phyloP scores from a whole-genome alignment of 2,113 vertebrate species.

The Pristiophorus japonicus region DNA sequence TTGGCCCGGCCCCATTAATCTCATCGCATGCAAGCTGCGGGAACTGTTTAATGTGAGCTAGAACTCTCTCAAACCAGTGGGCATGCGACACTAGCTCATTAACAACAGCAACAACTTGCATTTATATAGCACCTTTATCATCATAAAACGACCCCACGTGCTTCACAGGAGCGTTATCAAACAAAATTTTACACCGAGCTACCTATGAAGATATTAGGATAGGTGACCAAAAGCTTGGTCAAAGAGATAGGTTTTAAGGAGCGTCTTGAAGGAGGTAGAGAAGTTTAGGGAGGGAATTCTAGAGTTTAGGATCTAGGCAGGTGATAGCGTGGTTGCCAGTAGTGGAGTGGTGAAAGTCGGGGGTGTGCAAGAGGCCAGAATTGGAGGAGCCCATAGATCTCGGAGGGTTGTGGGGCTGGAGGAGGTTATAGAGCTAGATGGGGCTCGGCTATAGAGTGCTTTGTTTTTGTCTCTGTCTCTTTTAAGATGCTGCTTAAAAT shows the following conservation, averaged over 20 bases:
- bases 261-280: background rate
- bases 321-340: background rate
- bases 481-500: too few relatives aligned
- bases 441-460: too few relatives aligned
- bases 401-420: background rate
- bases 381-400: background rate
- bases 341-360: background rate
- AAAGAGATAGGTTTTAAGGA: background rate
- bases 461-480: too few relatives aligned
- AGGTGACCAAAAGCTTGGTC: background rate
- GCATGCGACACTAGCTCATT: background rate
- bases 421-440: background rate
- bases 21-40: background rate
- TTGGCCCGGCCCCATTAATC: background rate
- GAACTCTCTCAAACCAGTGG: background rate
- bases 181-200: background rate
- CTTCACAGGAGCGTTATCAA: background rate
- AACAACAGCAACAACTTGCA: background rate
- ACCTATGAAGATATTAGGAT: background rate
- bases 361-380: background rate
- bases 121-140: background rate
- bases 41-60: background rate
- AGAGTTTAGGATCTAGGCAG: background rate
- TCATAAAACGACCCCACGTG: background rate
- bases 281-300: background rate